Percentiles rank a stretch among this genome's conserved stretches.
Evolutionary conservation across 2,888 invertebrate genomes (phyloP).

Genomic region (Stenodema calcarata): DNA sequence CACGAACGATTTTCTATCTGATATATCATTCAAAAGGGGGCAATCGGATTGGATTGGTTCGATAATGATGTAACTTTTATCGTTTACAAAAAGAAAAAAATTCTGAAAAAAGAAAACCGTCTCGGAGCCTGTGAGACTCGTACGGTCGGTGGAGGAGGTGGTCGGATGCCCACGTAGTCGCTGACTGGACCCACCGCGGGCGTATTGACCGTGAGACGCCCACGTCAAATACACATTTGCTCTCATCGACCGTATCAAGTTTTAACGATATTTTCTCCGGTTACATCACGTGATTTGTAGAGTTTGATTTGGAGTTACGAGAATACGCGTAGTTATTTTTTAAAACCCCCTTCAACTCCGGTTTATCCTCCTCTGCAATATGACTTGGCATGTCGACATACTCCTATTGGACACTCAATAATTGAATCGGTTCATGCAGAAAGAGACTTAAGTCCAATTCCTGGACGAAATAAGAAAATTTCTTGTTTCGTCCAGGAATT

Average conservation of each 20-base stretch:
- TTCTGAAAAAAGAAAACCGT: not conserved
- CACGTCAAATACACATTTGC: not conserved
- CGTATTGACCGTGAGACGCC: not conserved
- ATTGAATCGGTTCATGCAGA: no score
- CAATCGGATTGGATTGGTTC: not conserved
- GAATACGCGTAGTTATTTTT: no score
- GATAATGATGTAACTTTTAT: not conserved
- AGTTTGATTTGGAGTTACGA: not conserved
- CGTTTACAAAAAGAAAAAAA: no score
- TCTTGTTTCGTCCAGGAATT: no score
- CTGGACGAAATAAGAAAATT: no score
- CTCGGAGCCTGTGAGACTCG: not conserved
- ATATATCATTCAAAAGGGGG: not conserved
- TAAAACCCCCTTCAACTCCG: no score
- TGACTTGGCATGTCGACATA: no score
- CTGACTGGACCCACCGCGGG: not conserved
- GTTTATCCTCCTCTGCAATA: no score
- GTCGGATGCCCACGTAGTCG: not conserved
- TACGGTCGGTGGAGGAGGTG: not conserved
- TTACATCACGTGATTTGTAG: not conserved
- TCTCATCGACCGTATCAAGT: not conserved
- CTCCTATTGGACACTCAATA: no score
- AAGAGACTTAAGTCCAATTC: no score
- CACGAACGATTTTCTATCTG: not conserved
- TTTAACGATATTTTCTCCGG: not conserved